Conservation (phyloP, 2,888 invertebrate genomes). For the Acanthosoma haemorrhoidale region DNA sequence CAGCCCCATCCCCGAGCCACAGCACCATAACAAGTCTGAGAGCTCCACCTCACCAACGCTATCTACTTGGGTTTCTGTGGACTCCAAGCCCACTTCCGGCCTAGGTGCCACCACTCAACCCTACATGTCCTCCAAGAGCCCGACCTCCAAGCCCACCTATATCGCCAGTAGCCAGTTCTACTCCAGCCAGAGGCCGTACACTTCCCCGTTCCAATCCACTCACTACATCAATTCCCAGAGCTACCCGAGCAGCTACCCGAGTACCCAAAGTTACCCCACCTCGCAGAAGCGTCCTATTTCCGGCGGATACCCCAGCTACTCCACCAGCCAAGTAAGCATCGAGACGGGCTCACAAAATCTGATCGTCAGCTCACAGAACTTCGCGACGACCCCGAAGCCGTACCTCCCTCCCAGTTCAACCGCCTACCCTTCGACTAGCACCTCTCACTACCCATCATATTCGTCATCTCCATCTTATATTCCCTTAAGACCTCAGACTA, state of each 20-base stretch:
- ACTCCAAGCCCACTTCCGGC: slow-evolving; percentile 36
- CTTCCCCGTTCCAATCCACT: slow-evolving; percentile 20
- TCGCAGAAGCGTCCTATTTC: neutral
- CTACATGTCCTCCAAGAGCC: slow-evolving; percentile 21
- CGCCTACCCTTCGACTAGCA: slow-evolving; percentile 8
- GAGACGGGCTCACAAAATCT: neutral
- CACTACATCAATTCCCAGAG: neutral
- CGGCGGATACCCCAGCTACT: neutral
- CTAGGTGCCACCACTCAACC: neutral
- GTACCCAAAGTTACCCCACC: slow-evolving; percentile 34
- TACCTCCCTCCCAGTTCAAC: neutral
- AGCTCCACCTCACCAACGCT: slow-evolving; percentile 43
- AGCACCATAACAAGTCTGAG: neutral
- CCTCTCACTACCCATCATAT: slow-evolving; percentile 22
- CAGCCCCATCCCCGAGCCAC: slow-evolving; percentile 38
- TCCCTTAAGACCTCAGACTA: slow-evolving; percentile 28
- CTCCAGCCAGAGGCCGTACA: neutral
- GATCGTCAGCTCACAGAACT: slow-evolving; percentile 10
- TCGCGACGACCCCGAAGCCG: slow-evolving; percentile 8
- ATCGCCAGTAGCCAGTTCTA: slow-evolving; percentile 23
- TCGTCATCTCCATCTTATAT: slow-evolving; percentile 17
- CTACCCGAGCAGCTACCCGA: neutral
- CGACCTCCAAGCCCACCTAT: slow-evolving; percentile 35
- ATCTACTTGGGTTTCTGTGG: slow-evolving; percentile 45
- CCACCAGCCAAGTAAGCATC: neutral